These are phyloP conservation scores for Rhimphoctona megacephalus DNA, from an alignment of 2,888 invertebrate genomes.

Conservation along the genomic window DNA sequence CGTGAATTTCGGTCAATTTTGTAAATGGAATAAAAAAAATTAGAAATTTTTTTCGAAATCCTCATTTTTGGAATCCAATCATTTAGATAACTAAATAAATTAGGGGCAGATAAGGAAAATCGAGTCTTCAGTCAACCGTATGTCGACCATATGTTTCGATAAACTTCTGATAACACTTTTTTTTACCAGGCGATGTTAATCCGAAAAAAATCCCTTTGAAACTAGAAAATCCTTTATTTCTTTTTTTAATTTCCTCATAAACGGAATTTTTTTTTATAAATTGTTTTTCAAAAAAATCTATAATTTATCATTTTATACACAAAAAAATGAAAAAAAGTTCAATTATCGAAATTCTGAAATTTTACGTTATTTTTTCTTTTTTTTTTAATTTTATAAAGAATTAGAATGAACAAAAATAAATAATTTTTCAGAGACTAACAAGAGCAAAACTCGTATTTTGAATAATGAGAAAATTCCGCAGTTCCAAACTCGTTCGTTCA, in stretches of 20 bases:
- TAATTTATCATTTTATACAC: background rate
- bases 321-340: background rate
- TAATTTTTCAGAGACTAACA: background rate
- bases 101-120: background rate
- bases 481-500: background rate
- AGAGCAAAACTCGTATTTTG: background rate
- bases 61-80: background rate
- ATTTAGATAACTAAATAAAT: background rate
- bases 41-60: background rate
- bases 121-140: background rate
- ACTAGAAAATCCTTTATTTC: background rate
- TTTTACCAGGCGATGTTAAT: background rate
- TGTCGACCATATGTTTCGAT: constrained; percentile 21
- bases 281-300: background rate
- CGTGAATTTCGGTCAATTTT: background rate
- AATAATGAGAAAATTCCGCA: background rate
- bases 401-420: background rate
- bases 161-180: background rate
- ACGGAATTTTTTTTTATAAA: background rate
- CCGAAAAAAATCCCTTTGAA: background rate
- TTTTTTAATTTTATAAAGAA: background rate
- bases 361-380: background rate
- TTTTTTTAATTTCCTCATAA: background rate
- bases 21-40: background rate
- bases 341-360: background rate